Base-by-base conservation (phyloP, 2,888 invertebrate genomes). In the Stramonita haemastoma region DNA sequence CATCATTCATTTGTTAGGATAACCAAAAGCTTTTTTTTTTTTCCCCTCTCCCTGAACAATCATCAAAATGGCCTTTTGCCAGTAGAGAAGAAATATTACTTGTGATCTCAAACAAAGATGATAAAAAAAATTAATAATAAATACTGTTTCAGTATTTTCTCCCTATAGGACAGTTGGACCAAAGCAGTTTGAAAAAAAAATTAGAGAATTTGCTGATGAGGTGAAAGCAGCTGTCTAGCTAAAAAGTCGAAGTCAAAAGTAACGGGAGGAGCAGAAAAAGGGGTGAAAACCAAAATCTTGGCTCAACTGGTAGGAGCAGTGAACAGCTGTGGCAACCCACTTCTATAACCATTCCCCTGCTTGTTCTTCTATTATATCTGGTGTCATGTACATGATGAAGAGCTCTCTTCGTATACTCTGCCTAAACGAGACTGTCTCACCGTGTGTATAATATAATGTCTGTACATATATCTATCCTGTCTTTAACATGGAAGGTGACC, bases 291-390 rank as follows among this genome's bases (percentile, higher is more conserved):
- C 32, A 32, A 32, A 13, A 32, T 8, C 13, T 13, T 32, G 77
- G 77, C 32, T 32, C 77, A 79, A 34, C 32, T 34, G 77, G 77
- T 79, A 79, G 32, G 32, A n/a, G 17, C 81, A 83, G 81, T 22
- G 36, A 36, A 83, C 29, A 83, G 81, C 81, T 83, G 81, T 83
- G 81, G 81, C 81, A 83, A 83, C 81, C 81, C 81, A 83, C 81
- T 46, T 83, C 81, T 83, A 83, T 8, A 26, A 83, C 77, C 19
- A 32, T 34, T 83, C 81, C 81, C 81, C 29, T 36, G 81, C 81
- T 83, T 83, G 11, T 83, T 79, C 77, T 79, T n/a, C 29, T 83
- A 11, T 46, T 26, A 83, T 83, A 83, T 83, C 81, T 83, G 81
- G 36, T 46, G 46, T 83, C 81, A 83, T 83, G 26, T 46, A 83